Conservation (phyloP, 1,140 invertebrate genomes). For the Drosophila equinoxialis region DNA sequence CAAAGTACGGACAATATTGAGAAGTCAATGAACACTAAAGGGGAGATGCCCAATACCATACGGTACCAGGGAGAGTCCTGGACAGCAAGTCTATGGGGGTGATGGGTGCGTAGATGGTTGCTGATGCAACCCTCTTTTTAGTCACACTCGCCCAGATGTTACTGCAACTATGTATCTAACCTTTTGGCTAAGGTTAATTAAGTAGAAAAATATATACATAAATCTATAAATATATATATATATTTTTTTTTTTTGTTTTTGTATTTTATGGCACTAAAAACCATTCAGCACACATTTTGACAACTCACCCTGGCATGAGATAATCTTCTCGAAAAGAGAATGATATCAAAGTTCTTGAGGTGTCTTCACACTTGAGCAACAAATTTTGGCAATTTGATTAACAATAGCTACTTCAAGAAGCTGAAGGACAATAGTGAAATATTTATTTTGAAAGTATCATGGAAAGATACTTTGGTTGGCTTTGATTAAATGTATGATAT, state of each 20-base stretch:
- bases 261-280: constrained; percentile 1
- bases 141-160: constrained; percentile 11
- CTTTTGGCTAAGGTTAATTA: background rate
- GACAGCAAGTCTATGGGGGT: background rate
- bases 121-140: background rate
- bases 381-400: too few species aligned
- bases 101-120: background rate
- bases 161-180: background rate
- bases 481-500: too few species aligned
- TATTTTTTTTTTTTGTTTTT: background rate
- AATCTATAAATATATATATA: too few species aligned
- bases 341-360: too few species aligned
- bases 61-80: background rate
- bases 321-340: too few species aligned
- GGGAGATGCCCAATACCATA: background rate
- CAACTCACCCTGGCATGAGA: background rate
- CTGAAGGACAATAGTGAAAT: too few species aligned
- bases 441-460: too few species aligned
- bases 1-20: constrained; percentile 21
- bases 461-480: too few species aligned
- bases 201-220: constrained; percentile 3
- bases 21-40: background rate
- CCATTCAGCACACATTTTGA: background rate
- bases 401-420: too few species aligned
- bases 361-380: too few species aligned